phyloP scores from a whole-genome alignment of 2,888 invertebrate species.

The Salticus scenicus region DNA sequence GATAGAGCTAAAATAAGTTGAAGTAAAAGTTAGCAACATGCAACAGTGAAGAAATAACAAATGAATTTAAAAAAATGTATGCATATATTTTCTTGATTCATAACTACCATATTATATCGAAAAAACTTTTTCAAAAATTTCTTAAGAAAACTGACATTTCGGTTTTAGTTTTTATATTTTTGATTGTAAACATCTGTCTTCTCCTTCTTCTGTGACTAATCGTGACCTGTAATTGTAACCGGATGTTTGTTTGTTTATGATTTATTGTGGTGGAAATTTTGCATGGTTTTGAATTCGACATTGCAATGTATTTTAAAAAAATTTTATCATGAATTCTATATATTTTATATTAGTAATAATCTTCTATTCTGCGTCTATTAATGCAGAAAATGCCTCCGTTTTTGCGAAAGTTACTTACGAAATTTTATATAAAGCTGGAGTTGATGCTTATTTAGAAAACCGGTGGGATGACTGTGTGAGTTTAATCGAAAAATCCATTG shows the following conservation, averaged over 20 bases:
- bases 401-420: slow-evolving; percentile 73
- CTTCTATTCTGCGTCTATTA: not conserved
- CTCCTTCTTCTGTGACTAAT: slow-evolving; percentile 36
- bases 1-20: slow-evolving; percentile 50
- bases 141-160: too few relatives aligned
- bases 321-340: slow-evolving; percentile 7
- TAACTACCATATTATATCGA: too few relatives aligned
- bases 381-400: slow-evolving; percentile 19
- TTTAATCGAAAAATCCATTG: slow-evolving; percentile 81
- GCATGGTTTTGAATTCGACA: slow-evolving; percentile 16
- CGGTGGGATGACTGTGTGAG: slow-evolving; percentile 83
- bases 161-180: too few relatives aligned
- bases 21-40: slow-evolving; percentile 39
- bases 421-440: slow-evolving; percentile 74
- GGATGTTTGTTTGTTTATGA: slow-evolving; percentile 39
- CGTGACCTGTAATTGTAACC: slow-evolving; percentile 43
- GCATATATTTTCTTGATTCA: too few relatives aligned
- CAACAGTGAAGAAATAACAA: not conserved
- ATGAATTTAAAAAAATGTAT: too few relatives aligned
- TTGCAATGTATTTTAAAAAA: not conserved
- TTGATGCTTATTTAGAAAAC: slow-evolving; percentile 82
- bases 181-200: slow-evolving; percentile 57
- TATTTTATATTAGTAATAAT: not conserved
- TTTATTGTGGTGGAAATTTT: slow-evolving; percentile 40
- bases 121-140: too few relatives aligned